Base-by-base conservation (phyloP, 2,113 vertebrate species). In the Mastomys natalensis region DNA sequence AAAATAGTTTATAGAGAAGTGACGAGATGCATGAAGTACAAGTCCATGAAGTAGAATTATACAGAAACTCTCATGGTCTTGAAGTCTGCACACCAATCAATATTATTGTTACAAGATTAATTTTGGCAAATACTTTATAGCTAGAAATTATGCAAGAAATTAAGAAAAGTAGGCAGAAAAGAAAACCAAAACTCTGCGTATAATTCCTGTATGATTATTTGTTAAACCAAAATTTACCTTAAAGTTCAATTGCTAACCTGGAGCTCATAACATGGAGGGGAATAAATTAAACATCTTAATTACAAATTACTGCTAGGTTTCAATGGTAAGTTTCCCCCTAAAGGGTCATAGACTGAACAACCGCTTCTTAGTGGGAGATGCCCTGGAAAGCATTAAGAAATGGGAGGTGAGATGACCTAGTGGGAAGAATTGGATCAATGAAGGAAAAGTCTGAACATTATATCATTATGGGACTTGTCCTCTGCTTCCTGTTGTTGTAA, bases 41-140 rank as follows among this genome's bases (percentile, higher is more conserved):
- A 7, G 3, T n/a, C 17, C 0, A 10, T 51, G 7, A 34, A 45
- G 51, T 19, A n/a, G 6, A 26, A 68, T 1, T 2, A 48, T 7
- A 48, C 8, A 58, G 37, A 76, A 45, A 78, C 70, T 22, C 3
- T 74, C 13, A 13, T 37, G 21, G 51, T 24, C 12, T 16, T 31
- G 62, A 43, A 62, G 6, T 48, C 15, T 37, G 26, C 5, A 22
- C 19, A 92, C 77, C 34, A 74, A 7, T 91, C 85, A 77, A 64
- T 60, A 77, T 8, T 19, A n/a, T 29, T 76, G 2, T 48, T 62
- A 12, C 17, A 45, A 92, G 4, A 11, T 74, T 88, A 51, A 24
- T 91, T 90, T 87, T 73, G 1, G 76, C 7, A 48, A 81, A 80
- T 87, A 24, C 31, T 72, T 31, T 86, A 15, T 43, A 43, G 8